Evolutionary conservation across 1,140 invertebrate species (phyloP), one percentile per base, ranked within the genome.

Genomic region (Drosophila willistoni): DNA sequence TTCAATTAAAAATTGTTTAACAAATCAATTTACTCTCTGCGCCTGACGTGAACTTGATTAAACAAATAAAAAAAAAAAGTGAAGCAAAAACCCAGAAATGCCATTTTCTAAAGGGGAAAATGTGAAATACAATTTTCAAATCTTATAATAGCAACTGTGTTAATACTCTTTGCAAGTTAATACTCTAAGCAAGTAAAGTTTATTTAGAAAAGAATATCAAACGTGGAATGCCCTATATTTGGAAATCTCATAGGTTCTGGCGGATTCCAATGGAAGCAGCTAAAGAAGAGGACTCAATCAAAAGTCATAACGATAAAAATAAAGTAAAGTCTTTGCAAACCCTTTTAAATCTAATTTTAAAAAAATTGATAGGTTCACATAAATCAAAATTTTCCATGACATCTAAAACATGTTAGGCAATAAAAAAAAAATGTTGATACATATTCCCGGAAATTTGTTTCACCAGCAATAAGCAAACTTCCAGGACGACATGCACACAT

Each of bases 1-100:
- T 87, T 87, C 84, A 87, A 87, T 87, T 87, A 87, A 87, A 89
- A 89, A 84, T 84, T 81, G 77, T 77, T 89, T 81, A 87, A 89
- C 77, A 80, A 87, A 87, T 87, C 84, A 87, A 87, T 89, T 87
- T 87, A 54, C 64, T 39, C 3, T 39, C 36, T 51, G 36, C 14
- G 56, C 73, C 79, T 68, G 75, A 64, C 74, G 51, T 56, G 19
- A 69, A 85, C 66, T 68, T 78, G 72, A 86, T 81, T 81, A 85
- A 81, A 61, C 29, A 68, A 70, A 59, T 7, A 29, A 29, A 29
- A 29, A 7, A 29, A 29, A 29, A 29, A 7, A 6, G 5, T 29
- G 12, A 36, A 29, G 68, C 36, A 51, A 66, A 25, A 3, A 47
- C 56, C 41, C 67, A 65, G 57, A 86, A 87, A 85, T 73, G 66